Percentiles rank a stretch among this genome's conserved stretches.
Conservation (phyloP, 1,140 invertebrate genomes). For the Anadara kagoshimensis region DNA sequence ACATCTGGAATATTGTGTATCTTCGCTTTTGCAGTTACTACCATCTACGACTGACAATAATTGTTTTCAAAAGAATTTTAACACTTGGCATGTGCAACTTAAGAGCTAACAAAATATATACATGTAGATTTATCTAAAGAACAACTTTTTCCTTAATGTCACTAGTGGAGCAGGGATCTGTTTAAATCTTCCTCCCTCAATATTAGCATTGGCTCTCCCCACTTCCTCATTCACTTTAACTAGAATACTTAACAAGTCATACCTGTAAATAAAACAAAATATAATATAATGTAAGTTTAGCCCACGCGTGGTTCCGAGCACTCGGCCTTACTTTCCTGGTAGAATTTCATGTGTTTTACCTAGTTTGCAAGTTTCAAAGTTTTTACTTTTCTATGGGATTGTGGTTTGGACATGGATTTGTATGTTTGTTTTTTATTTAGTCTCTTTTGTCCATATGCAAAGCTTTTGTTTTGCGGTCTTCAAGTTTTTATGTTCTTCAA, state of each 20-base stretch:
- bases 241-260: constrained; percentile 60
- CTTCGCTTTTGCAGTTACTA: no score
- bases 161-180: constrained; percentile 63
- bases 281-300: no score
- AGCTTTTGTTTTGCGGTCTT: background rate
- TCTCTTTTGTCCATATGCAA: background rate
- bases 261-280: constrained; percentile 49
- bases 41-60: no score
- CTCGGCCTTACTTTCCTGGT: no score
- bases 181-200: constrained; percentile 54
- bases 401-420: background rate
- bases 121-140: constrained; percentile 52
- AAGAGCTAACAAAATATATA: no score
- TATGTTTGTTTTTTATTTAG: background rate
- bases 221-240: constrained; percentile 62
- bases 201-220: constrained; percentile 45
- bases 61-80: no score
- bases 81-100: no score
- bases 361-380: no score
- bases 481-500: background rate
- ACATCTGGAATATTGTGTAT: no score
- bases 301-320: no score
- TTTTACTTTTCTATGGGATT: no score
- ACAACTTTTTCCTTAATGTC: constrained; percentile 60
- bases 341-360: no score